A percentile compares a stretch with the other conserved stretches of the same genome.
Conservation (phyloP, 1,140 invertebrate species). For the Drosophila sucinea region DNA sequence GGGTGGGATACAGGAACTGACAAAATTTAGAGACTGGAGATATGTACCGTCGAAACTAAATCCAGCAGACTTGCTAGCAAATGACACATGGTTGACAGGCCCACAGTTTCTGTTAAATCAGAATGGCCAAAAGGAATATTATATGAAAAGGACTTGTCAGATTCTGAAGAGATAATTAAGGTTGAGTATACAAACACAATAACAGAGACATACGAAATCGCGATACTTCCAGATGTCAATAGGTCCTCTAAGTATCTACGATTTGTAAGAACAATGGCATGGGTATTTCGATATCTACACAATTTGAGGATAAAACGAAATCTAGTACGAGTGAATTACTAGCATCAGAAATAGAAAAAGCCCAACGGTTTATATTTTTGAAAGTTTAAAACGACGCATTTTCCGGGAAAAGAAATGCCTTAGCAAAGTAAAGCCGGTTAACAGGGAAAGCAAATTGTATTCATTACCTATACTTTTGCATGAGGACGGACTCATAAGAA, state of each 20-base stretch:
- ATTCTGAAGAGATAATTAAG: not conserved
- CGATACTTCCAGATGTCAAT: constrained; percentile 11
- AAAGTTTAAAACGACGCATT: no score
- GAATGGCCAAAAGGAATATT: constrained; percentile 21
- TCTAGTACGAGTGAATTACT: no score
- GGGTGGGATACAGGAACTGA: constrained; percentile 59
- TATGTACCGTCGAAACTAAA: constrained; percentile 13
- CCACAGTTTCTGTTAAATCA: constrained; percentile 11
- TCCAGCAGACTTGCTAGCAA: constrained; percentile 40
- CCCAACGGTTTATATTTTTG: no score
- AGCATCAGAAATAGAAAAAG: no score
- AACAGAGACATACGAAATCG: constrained; percentile 10
- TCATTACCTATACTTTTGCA: no score
- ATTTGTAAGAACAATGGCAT: constrained; percentile 24
- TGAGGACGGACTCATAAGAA: no score
- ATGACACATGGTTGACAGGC: constrained; percentile 26
- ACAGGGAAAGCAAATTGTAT: no score
- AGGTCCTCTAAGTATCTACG: constrained; percentile 19
- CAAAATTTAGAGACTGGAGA: constrained; percentile 52
- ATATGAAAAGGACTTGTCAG: not conserved
- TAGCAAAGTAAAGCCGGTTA: no score
- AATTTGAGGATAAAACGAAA: not conserved
- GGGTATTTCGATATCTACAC: constrained; percentile 1
- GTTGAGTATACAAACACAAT: constrained; percentile 1
- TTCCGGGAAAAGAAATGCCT: no score